Evolutionary conservation across 1,140 invertebrate species (phyloP), one percentile per base, ranked within the genome.

Genomic region (Vanessa tameamea): DNA sequence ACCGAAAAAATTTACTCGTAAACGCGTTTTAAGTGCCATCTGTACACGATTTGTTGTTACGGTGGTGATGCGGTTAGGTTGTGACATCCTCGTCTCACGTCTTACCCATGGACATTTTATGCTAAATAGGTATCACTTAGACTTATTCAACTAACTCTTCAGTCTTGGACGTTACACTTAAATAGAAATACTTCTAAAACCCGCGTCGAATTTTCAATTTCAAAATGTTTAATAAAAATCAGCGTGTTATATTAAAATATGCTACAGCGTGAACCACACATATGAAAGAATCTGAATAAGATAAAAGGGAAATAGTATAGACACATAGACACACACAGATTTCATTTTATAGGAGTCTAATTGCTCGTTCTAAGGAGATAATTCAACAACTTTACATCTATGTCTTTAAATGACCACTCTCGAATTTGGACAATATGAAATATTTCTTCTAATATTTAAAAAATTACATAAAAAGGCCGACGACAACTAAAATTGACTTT

Each of bases 101-200:
- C 87, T 86, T 86, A 87, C 85, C 88, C 90, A 89, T 88, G 89
- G 89, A 92, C 90, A 90, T 89, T 91, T 91, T 84, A 92, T 86
- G 87, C 89, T 92, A 91, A 87, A 88, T 90, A 89, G 86, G 87
- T 90, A 88, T 92, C 89, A 91, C 82, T 88, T 89, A 89, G 84
- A 88, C 89, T 92, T 91, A 91, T 82, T 88, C 79, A 89, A 87
- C 88, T 92, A 90, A 87, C 90, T 88, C 88, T 91, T 92, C 91
- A 92, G 91, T 92, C 91, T 92, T 92, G 88, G 88, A 89, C 89
- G 91, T 91, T 91, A 89, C 88, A 88, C 89, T 91, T 92, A 92
- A 88, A 90, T 90, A 92, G 87, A 91, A 79, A 91, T 91, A 91
- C 81, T 90, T 85, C 87, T 90, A 90, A 85, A 89, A 91, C 91